Conservation (phyloP, 64 coral and sea anemone species). For the Acropora tenuis region DNA sequence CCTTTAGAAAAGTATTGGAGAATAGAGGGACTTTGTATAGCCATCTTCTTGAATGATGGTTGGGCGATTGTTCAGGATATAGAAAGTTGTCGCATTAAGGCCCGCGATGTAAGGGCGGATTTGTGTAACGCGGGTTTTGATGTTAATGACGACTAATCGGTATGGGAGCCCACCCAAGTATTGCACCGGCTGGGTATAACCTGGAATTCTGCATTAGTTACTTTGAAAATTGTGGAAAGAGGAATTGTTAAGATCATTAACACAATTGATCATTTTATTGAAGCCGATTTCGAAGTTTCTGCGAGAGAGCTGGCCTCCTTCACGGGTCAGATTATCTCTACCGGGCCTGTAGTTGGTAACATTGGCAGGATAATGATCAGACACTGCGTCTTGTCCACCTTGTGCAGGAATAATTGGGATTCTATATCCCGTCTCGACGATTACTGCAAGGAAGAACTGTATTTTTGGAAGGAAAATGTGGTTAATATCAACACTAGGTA, state of each 20-base stretch:
- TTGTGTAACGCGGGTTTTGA: conserved; percentile 12
- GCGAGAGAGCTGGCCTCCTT: conserved; percentile 48
- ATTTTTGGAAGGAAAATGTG: conserved; percentile 36
- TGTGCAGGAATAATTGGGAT: neutral
- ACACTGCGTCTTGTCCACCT: conserved; percentile 42
- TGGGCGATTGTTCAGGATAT: neutral
- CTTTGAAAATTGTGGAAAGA: too few species aligned
- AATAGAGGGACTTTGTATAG: conserved; percentile 51
- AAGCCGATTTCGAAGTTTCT: neutral
- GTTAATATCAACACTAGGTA: neutral
- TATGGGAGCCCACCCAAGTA: conserved; percentile 51
- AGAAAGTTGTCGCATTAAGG: neutral
- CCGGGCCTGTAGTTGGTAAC: conserved; percentile 36
- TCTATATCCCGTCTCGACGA: conserved; percentile 2
- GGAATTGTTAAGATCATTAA: too few species aligned
- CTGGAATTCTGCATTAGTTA: conserved; percentile 11
- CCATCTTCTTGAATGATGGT: conserved; percentile 37
- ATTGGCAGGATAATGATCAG: conserved; percentile 46
- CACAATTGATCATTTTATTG: neutral
- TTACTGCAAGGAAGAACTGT: conserved; percentile 27
- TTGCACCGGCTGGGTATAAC: conserved; percentile 52
- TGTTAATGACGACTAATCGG: conserved; percentile 25
- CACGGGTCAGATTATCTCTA: conserved; percentile 38
- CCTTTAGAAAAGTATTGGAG: conserved; percentile 39
- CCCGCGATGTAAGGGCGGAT: neutral